phyloP scores from a whole-genome alignment of 2,113 vertebrate genomes.

The Anser cygnoides region DNA sequence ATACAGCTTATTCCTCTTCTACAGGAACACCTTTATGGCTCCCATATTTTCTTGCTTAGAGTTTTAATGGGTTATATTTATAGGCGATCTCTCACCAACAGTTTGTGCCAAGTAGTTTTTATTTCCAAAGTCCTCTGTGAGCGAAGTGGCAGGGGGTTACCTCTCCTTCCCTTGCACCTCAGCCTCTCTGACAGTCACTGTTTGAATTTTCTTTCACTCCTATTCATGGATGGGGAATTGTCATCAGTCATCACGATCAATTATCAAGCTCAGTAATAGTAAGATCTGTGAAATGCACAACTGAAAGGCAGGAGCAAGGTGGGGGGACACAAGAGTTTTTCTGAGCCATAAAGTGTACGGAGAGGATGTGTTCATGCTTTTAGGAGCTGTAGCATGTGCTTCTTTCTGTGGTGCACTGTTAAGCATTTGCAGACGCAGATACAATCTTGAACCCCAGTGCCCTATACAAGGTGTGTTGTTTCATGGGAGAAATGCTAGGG shows the following conservation, averaged over 20 bases:
- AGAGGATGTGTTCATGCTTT: neutral
- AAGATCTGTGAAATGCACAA: neutral
- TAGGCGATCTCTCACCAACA: neutral
- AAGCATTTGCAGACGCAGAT: neutral
- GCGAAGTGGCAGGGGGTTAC: neutral
- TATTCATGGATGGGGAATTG: fast-evolving
- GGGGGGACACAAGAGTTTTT: neutral
- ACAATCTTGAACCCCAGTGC: neutral
- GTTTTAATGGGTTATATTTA: neutral
- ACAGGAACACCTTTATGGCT: neutral
- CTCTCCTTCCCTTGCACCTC: neutral
- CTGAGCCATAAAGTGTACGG: neutral
- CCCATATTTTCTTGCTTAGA: neutral
- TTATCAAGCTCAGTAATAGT: neutral
- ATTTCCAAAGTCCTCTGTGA: neutral
- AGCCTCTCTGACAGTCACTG: neutral
- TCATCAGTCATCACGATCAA: neutral
- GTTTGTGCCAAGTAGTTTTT: neutral
- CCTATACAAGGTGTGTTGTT: neutral
- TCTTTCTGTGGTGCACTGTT: fast-evolving
- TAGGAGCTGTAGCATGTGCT: neutral
- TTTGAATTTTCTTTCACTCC: neutral
- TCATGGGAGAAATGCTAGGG: neutral
- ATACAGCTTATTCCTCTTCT: neutral
- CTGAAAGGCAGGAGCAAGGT: neutral